Percentiles rank a stretch among this genome's conserved stretches.
These are phyloP conservation scores for Sesamia inferens DNA, from an alignment of 2,888 invertebrate genomes.

Conservation along the genomic window DNA sequence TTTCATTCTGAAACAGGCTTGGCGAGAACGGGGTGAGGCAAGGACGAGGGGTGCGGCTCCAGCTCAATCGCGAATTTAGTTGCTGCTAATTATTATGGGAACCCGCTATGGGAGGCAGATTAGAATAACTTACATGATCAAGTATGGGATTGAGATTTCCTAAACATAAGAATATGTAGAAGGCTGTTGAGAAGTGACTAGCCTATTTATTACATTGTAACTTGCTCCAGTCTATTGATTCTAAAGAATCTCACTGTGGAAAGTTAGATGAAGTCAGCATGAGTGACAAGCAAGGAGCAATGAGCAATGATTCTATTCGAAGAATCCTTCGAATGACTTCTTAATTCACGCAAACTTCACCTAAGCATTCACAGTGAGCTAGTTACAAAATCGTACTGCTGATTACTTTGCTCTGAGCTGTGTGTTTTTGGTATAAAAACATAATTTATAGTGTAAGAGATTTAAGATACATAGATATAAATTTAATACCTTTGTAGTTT, in stretches of 20 bases:
- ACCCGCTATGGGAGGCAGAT: constrained; percentile 23
- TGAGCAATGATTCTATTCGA: too few relatives aligned
- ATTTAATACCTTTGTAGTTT: not conserved
- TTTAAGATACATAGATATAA: too few relatives aligned
- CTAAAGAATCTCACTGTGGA: too few relatives aligned
- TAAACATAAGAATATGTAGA: not conserved
- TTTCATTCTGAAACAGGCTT: constrained; percentile 92
- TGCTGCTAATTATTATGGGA: constrained; percentile 72
- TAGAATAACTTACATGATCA: not conserved
- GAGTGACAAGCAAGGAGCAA: too few relatives aligned
- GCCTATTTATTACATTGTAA: not conserved
- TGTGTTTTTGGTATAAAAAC: not conserved
- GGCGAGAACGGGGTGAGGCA: constrained; percentile 70
- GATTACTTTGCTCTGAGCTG: not conserved
- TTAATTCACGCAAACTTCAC: too few relatives aligned
- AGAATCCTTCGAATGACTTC: too few relatives aligned
- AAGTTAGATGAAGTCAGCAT: too few relatives aligned
- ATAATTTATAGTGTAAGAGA: not conserved
- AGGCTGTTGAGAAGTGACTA: not conserved
- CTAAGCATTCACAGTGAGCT: too few relatives aligned
- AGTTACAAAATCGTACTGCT: too few relatives aligned
- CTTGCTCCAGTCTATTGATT: not conserved
- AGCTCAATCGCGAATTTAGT: constrained; percentile 78
- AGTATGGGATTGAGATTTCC: not conserved
- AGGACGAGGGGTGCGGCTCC: constrained; percentile 66